These are phyloP conservation scores for Doryteuthis pealeii DNA, from an alignment of 1,140 invertebrate genomes.

Conservation along the genomic window DNA sequence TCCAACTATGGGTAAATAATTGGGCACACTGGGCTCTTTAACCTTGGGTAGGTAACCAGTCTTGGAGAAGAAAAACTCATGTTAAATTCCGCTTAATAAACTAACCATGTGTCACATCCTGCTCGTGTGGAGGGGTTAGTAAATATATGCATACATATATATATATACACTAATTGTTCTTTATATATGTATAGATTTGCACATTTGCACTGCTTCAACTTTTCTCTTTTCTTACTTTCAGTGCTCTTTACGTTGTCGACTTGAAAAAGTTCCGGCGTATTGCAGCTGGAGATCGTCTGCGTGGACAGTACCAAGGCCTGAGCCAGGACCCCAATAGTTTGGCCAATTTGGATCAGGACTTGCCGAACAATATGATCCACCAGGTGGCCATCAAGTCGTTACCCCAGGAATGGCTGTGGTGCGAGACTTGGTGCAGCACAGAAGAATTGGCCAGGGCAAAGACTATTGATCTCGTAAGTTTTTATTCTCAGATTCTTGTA, in stretches of 20 bases:
- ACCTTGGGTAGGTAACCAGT: too few species aligned
- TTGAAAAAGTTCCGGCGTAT: slow-evolving; percentile 93
- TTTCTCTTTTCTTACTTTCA: slow-evolving; percentile 38
- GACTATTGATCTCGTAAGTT: slow-evolving; percentile 89
- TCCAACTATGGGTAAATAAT: too few species aligned
- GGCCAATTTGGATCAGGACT: slow-evolving; percentile 90
- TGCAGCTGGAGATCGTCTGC: slow-evolving; percentile 93
- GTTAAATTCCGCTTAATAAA: too few species aligned
- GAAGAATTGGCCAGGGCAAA: slow-evolving; percentile 87
- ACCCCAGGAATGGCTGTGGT: slow-evolving; percentile 99
- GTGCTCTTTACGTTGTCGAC: slow-evolving; percentile 96
- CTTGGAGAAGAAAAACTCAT: too few species aligned
- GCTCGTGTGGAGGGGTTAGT: too few species aligned
- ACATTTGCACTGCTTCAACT: too few species aligned
- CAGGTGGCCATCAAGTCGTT: slow-evolving; percentile 98
- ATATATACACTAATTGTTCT: too few species aligned
- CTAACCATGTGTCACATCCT: too few species aligned
- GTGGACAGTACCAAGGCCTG: slow-evolving; percentile 68
- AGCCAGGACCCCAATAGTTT: slow-evolving; percentile 97
- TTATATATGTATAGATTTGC: too few species aligned
- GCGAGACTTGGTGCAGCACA: slow-evolving; percentile 99
- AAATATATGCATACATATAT: too few species aligned
- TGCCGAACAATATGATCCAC: slow-evolving; percentile 99
- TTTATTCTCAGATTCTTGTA: too few species aligned
- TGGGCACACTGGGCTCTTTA: too few species aligned